A percentile compares a stretch with the other conserved stretches of the same genome.
Evolutionary conservation across 2,797 vertebrate genomes (phyloP).

Genomic region (Moxostoma hubbsi): DNA sequence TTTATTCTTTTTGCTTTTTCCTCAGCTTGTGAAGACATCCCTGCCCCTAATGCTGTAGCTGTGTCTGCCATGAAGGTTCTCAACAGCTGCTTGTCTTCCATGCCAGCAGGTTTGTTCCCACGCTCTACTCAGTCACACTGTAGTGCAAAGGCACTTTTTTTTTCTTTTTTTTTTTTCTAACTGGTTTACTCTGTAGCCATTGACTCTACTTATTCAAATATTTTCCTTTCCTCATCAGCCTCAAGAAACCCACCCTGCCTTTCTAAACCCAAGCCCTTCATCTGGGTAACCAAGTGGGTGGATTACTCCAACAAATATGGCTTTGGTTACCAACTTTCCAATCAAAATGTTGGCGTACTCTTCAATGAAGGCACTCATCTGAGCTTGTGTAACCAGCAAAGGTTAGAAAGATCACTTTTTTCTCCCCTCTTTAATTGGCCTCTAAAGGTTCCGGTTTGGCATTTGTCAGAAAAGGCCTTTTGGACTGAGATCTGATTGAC

Average conservation of each 20-base stretch:
- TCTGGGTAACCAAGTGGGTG: conserved; percentile 99
- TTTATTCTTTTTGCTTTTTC: neutral
- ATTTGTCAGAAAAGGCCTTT: neutral
- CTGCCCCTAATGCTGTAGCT: conserved; percentile 84
- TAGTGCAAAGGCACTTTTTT: neutral
- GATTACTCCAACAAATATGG: conserved; percentile 99
- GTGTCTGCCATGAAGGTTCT: conserved; percentile 88
- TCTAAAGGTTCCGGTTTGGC: neutral
- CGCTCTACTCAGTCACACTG: neutral
- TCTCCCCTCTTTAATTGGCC: rapidly evolving
- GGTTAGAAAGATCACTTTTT: conserved; percentile 72
- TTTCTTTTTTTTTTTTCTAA: too few species aligned
- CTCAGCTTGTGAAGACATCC: conserved; percentile 87
- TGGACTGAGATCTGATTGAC: neutral
- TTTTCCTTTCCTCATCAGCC: conserved; percentile 70
- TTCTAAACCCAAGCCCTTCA: conserved; percentile 86
- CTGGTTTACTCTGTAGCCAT: neutral
- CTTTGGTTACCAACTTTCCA: conserved; percentile 97
- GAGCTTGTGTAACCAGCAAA: conserved; percentile 87
- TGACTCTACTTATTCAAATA: conserved; percentile 4
- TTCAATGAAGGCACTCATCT: conserved; percentile 97
- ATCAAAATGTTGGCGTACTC: conserved; percentile 91
- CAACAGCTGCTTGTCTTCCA: conserved; percentile 85
- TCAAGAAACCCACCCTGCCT: conserved; percentile 88
- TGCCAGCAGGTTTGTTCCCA: conserved; percentile 88